Conservation (phyloP, 37 sponge, comb jelly and placozoan species). For the Spongilla lacustris region DNA sequence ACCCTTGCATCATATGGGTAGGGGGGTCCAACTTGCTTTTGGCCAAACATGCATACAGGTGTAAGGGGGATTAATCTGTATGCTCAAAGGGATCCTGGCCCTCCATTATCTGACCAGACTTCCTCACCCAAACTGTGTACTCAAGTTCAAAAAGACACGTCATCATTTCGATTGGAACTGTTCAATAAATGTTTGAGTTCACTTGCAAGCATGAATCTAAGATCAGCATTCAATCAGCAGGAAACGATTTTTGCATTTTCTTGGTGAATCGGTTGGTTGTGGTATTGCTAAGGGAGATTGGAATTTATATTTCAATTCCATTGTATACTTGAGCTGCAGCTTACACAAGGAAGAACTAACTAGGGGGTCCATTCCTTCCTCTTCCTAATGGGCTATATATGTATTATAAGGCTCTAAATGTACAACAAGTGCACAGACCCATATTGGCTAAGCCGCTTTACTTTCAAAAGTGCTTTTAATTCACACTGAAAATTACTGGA, state of each 20-base stretch:
- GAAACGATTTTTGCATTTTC: background rate
- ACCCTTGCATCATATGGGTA: no score
- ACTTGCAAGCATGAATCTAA: background rate
- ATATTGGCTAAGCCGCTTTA: no score
- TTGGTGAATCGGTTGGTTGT: background rate
- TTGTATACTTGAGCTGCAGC: background rate
- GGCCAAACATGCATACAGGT: background rate
- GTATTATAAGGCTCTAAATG: no score
- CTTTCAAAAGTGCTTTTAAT: no score
- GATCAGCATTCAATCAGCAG: background rate
- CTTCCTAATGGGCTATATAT: no score
- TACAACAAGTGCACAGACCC: no score
- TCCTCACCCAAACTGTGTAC: background rate
- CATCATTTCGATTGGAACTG: background rate
- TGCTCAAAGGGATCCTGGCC: background rate
- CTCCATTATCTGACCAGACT: background rate
- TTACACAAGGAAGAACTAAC: background rate
- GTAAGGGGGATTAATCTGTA: background rate
- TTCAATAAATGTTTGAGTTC: background rate
- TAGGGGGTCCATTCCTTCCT: no score
- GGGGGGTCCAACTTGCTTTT: background rate
- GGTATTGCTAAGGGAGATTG: slow-evolving; percentile 1
- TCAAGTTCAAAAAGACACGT: background rate
- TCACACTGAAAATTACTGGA: no score
- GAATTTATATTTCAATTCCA: background rate